Evolutionary conservation across 30 jellyfish, hydroid and myxozoan species (phyloP).

Genomic region (Nemopilema nomurai): DNA sequence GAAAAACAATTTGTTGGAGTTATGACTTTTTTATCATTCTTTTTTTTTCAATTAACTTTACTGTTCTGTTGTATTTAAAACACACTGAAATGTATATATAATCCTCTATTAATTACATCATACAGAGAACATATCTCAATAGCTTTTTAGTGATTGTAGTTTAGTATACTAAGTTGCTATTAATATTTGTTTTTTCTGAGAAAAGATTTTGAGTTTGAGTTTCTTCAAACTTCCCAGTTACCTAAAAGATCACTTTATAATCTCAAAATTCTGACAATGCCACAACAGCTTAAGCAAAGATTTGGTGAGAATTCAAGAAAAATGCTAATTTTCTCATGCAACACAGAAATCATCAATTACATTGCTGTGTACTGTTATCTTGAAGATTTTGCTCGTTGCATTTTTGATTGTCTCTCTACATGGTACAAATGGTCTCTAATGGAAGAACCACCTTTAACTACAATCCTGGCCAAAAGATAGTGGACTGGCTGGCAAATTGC

Average conservation of each 20-base stretch:
- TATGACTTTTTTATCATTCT: background rate
- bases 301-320: conserved; percentile 1
- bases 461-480: too few relatives aligned
- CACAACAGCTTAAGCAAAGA: background rate
- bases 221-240: conserved; percentile 3
- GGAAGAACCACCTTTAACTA: conserved; percentile 54
- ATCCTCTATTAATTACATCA: background rate
- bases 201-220: background rate
- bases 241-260: conserved; percentile 4
- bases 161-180: background rate
- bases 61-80: background rate
- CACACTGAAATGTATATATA: background rate
- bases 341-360: background rate
- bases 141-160: background rate
- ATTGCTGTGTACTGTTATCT: conserved; percentile 3
- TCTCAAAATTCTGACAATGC: conserved; percentile 12
- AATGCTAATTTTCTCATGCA: too few relatives aligned
- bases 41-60: background rate
- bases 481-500: too few relatives aligned
- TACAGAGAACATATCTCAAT: background rate
- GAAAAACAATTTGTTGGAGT: background rate
- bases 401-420: conserved; percentile 41
- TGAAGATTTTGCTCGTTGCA: conserved; percentile 27
- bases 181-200: background rate
- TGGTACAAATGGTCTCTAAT: conserved; percentile 46